phyloP scores from a whole-genome alignment of 2,888 invertebrate species.

The Drosophila lutescens region DNA sequence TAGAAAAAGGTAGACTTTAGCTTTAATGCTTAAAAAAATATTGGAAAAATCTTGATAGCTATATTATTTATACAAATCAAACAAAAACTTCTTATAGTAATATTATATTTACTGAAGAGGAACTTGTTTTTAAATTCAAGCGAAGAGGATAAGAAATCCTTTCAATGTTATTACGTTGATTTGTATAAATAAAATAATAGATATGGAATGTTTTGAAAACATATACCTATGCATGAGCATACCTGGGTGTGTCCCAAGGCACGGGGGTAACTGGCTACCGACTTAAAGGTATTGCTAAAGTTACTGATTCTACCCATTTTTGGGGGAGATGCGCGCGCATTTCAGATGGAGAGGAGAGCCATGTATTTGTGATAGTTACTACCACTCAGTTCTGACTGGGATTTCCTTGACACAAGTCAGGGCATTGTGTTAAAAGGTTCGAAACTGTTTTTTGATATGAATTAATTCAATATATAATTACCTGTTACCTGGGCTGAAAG shows the following conservation, averaged over 20 bases:
- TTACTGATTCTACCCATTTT: conserved; percentile 7
- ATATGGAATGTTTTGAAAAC: background rate
- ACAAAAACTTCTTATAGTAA: too few relatives aligned
- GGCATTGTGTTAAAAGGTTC: conserved; percentile 32
- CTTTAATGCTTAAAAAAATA: too few relatives aligned
- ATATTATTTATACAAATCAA: too few relatives aligned
- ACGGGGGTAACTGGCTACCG: conserved; percentile 1
- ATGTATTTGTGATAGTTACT: conserved; percentile 19
- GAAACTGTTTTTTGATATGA: conserved; percentile 4
- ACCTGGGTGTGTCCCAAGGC: conserved; percentile 60
- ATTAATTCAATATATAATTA: background rate
- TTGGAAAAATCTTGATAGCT: too few relatives aligned
- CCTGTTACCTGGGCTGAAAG: background rate
- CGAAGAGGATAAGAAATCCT: background rate
- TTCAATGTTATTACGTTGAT: background rate
- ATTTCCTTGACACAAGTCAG: conserved; percentile 62
- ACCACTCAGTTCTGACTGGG: conserved; percentile 60
- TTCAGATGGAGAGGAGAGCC: background rate
- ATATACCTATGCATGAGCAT: background rate
- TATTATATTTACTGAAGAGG: too few relatives aligned
- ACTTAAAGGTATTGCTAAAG: background rate
- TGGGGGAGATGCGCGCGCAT: conserved; percentile 20
- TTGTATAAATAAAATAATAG: background rate
- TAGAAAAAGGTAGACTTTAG: too few relatives aligned
- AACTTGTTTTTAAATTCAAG: too few relatives aligned